phyloP scores from a whole-genome alignment of 2,113 vertebrate species.

The Platanista minor region DNA sequence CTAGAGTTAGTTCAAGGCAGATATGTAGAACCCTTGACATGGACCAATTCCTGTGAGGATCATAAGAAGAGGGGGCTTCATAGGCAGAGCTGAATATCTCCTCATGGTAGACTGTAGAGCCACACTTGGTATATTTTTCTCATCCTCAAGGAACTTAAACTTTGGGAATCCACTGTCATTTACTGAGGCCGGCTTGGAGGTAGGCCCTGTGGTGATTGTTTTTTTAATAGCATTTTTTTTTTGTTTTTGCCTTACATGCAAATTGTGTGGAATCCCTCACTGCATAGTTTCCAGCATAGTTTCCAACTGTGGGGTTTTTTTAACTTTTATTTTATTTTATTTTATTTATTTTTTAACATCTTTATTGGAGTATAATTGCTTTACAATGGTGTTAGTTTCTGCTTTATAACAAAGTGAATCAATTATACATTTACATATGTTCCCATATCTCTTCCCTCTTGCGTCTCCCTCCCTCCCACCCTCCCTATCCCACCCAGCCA shows the following conservation, averaged over 20 bases:
- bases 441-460: too few species aligned
- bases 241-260: neutral
- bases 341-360: too few species aligned
- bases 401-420: too few species aligned
- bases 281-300: too few species aligned
- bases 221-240: neutral
- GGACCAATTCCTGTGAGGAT: neutral
- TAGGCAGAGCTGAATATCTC: neutral
- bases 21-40: neutral
- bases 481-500: too few species aligned
- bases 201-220: neutral
- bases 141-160: neutral
- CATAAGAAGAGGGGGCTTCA: neutral
- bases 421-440: too few species aligned
- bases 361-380: too few species aligned
- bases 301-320: too few species aligned
- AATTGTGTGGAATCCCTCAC: too few species aligned
- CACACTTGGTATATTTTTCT: neutral
- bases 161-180: neutral
- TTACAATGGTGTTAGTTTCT: too few species aligned
- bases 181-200: neutral
- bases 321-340: too few species aligned
- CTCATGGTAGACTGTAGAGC: neutral
- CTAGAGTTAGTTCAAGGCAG: conserved; percentile 5
- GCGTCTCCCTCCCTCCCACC: too few species aligned